Evolutionary conservation across 2,113 vertebrate genomes (phyloP).

Genomic region (Lota lota): DNA sequence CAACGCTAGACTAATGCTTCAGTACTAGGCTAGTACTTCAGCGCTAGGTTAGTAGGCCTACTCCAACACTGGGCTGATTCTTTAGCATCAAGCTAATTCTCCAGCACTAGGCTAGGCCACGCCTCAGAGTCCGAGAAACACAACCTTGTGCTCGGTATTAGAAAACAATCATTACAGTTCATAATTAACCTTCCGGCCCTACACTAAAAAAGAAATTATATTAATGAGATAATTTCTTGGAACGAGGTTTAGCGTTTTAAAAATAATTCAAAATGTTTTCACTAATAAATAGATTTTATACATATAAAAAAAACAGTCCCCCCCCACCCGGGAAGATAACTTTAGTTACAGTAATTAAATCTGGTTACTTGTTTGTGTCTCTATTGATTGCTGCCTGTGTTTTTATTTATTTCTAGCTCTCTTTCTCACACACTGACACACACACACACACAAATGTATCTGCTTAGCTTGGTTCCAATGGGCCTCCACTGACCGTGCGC

Average conservation of each 20-base stretch:
- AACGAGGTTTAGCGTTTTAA: constrained; percentile 36
- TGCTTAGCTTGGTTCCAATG: constrained; percentile 6
- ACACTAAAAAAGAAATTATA: constrained; percentile 11
- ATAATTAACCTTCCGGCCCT: not conserved
- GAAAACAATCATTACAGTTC: constrained; percentile 12
- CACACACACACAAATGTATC: constrained; percentile 4
- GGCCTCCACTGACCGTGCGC: not conserved
- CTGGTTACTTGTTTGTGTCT: constrained; percentile 13
- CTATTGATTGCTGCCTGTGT: no score
- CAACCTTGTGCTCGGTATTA: constrained; percentile 13
- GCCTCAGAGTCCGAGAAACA: not conserved
- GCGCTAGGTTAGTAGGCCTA: no score
- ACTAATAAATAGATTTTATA: constrained; percentile 77
- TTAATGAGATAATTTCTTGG: constrained; percentile 27
- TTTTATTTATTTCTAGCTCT: no score
- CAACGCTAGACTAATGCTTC: no score
- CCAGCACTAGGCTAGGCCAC: constrained; percentile 12
- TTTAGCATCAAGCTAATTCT: no score
- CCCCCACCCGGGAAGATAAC: constrained; percentile 38
- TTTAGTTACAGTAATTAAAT: constrained; percentile 54
- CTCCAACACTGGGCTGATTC: no score
- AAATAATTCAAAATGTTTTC: constrained; percentile 57
- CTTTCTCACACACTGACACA: constrained; percentile 13
- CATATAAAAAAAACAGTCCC: constrained; percentile 66
- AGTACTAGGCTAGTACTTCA: no score